These are phyloP conservation scores for Lepisosteus osseus DNA, from an alignment of 2,113 vertebrate genomes.

Conservation along the genomic window DNA sequence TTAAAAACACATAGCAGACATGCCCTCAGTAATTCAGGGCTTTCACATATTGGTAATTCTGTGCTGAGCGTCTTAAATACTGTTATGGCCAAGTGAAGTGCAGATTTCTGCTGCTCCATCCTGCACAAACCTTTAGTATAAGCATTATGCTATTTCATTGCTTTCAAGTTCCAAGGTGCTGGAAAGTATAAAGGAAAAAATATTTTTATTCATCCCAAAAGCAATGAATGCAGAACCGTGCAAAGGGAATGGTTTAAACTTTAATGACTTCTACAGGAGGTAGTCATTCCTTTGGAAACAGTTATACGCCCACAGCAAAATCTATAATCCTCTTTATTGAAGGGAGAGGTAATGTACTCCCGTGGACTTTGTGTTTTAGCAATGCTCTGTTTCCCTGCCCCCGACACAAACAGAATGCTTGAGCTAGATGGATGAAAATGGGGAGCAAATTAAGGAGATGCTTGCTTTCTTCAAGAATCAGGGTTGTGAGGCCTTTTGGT, in stretches of 20 bases:
- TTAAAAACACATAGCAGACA: too few relatives aligned
- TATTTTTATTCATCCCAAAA: slow-evolving; percentile 66
- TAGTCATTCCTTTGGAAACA: slow-evolving; percentile 72
- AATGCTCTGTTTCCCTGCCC: neutral
- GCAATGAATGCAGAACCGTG: slow-evolving; percentile 66
- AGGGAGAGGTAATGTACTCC: slow-evolving; percentile 52
- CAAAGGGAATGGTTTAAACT: slow-evolving; percentile 67
- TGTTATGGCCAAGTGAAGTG: too few relatives aligned
- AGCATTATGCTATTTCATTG: too few relatives aligned
- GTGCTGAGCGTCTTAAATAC: too few relatives aligned
- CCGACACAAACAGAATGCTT: slow-evolving; percentile 19
- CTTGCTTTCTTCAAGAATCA: too few relatives aligned
- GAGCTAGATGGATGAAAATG: slow-evolving; percentile 14
- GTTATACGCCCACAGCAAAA: slow-evolving; percentile 61
- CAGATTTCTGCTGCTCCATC: too few relatives aligned
- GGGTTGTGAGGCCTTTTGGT: too few relatives aligned
- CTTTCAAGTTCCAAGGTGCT: slow-evolving; percentile 17
- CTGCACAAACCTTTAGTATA: too few relatives aligned
- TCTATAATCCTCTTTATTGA: slow-evolving; percentile 70
- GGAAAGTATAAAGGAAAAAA: slow-evolving; percentile 45
- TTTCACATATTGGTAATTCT: too few relatives aligned
- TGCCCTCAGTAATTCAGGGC: too few relatives aligned
- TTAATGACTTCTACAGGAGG: slow-evolving; percentile 73
- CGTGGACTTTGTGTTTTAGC: slow-evolving; percentile 37
- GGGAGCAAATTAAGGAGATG: too few relatives aligned